Evolutionary conservation across 2,888 invertebrate species (phyloP).

Genomic region (Altica lythri): DNA sequence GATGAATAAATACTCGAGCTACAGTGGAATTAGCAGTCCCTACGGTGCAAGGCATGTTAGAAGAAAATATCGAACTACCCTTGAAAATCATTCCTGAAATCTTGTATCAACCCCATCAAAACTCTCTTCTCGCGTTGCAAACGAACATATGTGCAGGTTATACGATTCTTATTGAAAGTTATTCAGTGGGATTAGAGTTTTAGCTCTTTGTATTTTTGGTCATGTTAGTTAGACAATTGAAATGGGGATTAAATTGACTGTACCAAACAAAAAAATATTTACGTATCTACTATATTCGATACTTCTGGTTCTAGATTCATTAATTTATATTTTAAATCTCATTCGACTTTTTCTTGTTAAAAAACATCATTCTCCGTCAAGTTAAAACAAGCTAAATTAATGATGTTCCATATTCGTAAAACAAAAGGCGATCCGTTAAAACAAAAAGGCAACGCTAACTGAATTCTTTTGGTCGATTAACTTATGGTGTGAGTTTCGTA

Average conservation of each 20-base stretch:
- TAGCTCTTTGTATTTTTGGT: conserved; percentile 30
- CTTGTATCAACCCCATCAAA: conserved; percentile 34
- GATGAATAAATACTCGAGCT: conserved; percentile 56
- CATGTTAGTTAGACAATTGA: conserved; percentile 39
- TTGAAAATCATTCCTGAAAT: not conserved
- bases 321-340: too few relatives aligned
- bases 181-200: conserved; percentile 54
- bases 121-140: conserved; percentile 50
- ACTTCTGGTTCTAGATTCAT: too few relatives aligned
- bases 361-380: not conserved
- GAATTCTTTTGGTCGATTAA: conserved; percentile 50
- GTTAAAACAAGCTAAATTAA: conserved; percentile 3
- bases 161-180: conserved; percentile 59
- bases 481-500: conserved; percentile 48
- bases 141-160: conserved; percentile 59
- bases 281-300: not conserved
- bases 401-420: conserved; percentile 6
- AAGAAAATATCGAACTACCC: conserved; percentile 46
- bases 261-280: conserved; percentile 39
- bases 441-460: conserved; percentile 23
- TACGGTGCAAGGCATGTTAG: conserved; percentile 48
- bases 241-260: conserved; percentile 47
- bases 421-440: conserved; percentile 8
- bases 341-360: too few relatives aligned
- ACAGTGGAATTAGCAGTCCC: conserved; percentile 55